Evolutionary conservation across 2,113 vertebrate species (phyloP), one percentile per base, ranked within the genome.

Genomic region (Petrocephalus zakoni): DNA sequence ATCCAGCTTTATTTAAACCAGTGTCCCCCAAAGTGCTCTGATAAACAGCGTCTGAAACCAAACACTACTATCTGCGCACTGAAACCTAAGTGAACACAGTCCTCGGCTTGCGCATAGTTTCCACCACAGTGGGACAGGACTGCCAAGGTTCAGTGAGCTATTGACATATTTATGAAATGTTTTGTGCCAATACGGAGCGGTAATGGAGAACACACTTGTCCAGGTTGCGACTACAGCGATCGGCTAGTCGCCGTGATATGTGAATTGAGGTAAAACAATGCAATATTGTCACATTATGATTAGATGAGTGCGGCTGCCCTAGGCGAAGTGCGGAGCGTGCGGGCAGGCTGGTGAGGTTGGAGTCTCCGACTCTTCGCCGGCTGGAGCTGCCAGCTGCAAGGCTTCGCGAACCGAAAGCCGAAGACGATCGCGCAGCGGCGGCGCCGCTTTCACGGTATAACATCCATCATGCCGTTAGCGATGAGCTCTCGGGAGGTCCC

Each of bases 81-180:
- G 10, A 42, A 85, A 15, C 42, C 5, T 17, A 85, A 49, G 49
- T 29, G 55, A 56, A 61, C 19, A 34, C 53, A 56, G 15, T 56
- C 49, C 51, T 85, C 25, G 0, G 84, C 55, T 85, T 78, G 21
- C 10, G 13, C 53, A 56, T 56, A 53, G 52, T 56, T 86, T 85
- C 82, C 82, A 85, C 47, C 22, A 15, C 82, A 25, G 42, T 49
- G 46, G 9, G 49, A 85, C 42, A n/a, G 22, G 22, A 52, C 82
- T 49, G 82, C 49, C 46, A 85, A 52, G 47, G 46, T 85, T 25
- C 82, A 52, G 82, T 49, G 82, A 52, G 82, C 52, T 56, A 72
- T 17, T 25, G 86, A 72, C 46, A 68, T 72, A 87, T 72, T 87
- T 86, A 86, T 86, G 84, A 34, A 56, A 15, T 52, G n/a, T 53